Evolutionary conservation across 2,113 vertebrate genomes (phyloP).

Genomic region (Phalacrocorax brasilianus): DNA sequence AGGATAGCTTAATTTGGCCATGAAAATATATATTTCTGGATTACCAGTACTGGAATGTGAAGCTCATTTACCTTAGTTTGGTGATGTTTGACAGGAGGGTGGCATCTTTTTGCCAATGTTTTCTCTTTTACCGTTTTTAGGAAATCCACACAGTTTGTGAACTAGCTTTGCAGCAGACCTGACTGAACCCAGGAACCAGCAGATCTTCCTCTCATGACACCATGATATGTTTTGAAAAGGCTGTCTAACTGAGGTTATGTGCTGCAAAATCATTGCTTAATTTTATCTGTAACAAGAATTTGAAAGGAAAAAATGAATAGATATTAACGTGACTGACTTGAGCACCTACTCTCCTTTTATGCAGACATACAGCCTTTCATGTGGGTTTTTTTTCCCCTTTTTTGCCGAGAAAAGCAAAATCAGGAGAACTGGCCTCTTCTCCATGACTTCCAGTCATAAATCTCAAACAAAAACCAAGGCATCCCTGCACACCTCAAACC

Average conservation of each 20-base stretch:
- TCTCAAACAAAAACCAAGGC: neutral
- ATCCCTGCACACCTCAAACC: neutral
- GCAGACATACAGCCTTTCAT: neutral
- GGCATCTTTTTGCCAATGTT: neutral
- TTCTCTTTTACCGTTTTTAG: neutral
- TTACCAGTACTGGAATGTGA: neutral
- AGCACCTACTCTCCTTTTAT: neutral
- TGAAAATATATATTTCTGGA: neutral
- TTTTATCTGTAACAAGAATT: neutral
- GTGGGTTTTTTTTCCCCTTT: fast-evolving
- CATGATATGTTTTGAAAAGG: neutral
- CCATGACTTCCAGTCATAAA: neutral
- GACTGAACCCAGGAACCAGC: neutral
- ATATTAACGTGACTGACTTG: neutral
- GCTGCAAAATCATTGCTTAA: neutral
- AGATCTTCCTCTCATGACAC: neutral
- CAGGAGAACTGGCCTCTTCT: neutral
- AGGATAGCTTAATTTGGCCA: neutral
- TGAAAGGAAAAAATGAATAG: neutral
- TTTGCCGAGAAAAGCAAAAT: neutral
- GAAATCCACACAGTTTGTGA: neutral
- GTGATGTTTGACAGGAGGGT: neutral
- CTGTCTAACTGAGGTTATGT: neutral
- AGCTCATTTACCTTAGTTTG: neutral
- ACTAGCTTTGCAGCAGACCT: fast-evolving